Evolutionary conservation across 2,113 vertebrate genomes (phyloP), one percentile per base, ranked within the genome.

Genomic region (Corvus cornix): DNA sequence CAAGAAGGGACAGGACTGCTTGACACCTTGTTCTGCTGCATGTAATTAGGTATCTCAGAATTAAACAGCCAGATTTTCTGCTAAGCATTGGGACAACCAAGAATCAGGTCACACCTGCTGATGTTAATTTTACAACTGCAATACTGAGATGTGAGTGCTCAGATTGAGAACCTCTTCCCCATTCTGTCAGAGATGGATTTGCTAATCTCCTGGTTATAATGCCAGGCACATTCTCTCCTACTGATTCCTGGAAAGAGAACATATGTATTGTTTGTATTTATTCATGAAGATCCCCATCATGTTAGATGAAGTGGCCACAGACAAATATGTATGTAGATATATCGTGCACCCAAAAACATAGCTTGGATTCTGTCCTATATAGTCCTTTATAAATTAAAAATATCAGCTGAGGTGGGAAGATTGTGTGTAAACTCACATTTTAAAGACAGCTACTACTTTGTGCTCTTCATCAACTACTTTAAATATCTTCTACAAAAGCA

Each of bases 91-190:
- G 35, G 28, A 59, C 35, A 92, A 88, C 23, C 60, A 58, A 90
- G 46, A 79, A 73, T 33, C 23, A 22, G 37, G 27, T 16, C 0
- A 0, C n/a, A 49, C 11, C 2, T 4, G 33, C 5, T 44, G 39
- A 62, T 41, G 13, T 49, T 48, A 60, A 55, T 77, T 92, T 88
- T 64, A 74, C 41, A 48, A 19, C 48, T 64, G 39, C 18, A 63
- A 15, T 9, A 44, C 3, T 0, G 1, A 69, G 17, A 58, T 28
- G 17, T 0, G 1, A 88, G 13, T 8, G 52, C 28, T 87, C 53
- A 60, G 30, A 79, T 11, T 37, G 46, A 39, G 64, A 93, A 77
- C 28, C 17, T 75, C 33, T 66, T 85, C 33, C 82, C 68, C 4
- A 0, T 49, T 77, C 51, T 83, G 31, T 52, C 72, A 88, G 67